Evolutionary conservation across 1,140 invertebrate genomes (phyloP).

Genomic region (Drosophila paulistorum): DNA sequence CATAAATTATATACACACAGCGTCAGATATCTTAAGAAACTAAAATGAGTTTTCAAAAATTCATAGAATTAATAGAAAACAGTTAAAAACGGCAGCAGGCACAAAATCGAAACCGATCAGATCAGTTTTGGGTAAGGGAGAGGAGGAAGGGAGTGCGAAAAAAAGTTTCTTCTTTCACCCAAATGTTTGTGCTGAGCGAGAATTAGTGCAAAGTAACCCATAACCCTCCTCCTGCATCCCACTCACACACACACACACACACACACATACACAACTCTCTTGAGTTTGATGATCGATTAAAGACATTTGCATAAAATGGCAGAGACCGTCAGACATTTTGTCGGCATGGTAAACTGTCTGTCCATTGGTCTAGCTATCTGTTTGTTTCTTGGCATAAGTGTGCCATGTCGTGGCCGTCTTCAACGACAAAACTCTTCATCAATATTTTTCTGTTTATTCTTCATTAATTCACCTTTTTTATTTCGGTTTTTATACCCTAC

Average conservation of each 20-base stretch:
- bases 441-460: slow-evolving; percentile 48
- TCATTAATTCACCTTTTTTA: slow-evolving; percentile 74
- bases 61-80: slow-evolving; percentile 68
- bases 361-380: slow-evolving; percentile 4
- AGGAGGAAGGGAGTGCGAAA: not conserved
- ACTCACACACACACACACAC: too few species aligned
- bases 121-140: too few species aligned
- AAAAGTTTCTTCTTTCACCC: slow-evolving; percentile 61
- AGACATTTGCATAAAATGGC: slow-evolving; percentile 67
- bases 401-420: slow-evolving; percentile 44
- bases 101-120: slow-evolving; percentile 29
- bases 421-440: slow-evolving; percentile 44
- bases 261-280: not conserved
- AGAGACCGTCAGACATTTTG: slow-evolving; percentile 55
- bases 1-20: slow-evolving; percentile 67
- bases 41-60: slow-evolving; percentile 65
- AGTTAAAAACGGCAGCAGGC: slow-evolving; percentile 52
- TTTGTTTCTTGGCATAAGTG: slow-evolving; percentile 39
- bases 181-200: slow-evolving; percentile 12
- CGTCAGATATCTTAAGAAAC: slow-evolving; percentile 70
- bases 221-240: not conserved
- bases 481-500: not conserved
- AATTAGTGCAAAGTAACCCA: slow-evolving; percentile 54
- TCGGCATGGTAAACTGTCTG: slow-evolving; percentile 38
- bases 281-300: slow-evolving; percentile 55